Conservation (phyloP, 2,113 vertebrate species). For the Grantiella picta region DNA sequence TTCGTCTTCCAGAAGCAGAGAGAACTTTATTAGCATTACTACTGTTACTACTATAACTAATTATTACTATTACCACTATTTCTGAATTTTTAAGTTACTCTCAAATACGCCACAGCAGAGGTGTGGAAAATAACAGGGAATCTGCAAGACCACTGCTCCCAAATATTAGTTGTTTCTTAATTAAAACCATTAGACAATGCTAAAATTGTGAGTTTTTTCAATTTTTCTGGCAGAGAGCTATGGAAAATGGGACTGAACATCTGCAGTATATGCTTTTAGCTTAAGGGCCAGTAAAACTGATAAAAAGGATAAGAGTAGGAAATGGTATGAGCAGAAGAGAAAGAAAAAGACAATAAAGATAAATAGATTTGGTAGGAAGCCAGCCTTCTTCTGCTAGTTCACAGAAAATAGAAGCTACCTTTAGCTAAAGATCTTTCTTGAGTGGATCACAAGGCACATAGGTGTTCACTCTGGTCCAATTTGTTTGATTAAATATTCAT, state of each 20-base stretch:
- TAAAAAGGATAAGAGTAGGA: neutral
- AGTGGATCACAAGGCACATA: neutral
- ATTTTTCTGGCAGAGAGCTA: neutral
- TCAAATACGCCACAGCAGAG: neutral
- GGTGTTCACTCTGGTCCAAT: neutral
- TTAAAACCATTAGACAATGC: neutral
- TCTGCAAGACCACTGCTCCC: neutral
- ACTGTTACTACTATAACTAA: neutral
- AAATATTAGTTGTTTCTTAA: neutral
- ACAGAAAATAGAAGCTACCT: neutral
- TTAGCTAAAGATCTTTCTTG: neutral
- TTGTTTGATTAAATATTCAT: neutral
- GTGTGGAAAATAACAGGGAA: neutral
- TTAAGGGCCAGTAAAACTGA: neutral
- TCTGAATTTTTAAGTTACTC: neutral
- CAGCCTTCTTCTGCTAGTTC: neutral
- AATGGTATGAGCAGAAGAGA: neutral
- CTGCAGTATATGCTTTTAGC: neutral
- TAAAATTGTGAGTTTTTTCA: neutral
- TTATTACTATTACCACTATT: neutral
- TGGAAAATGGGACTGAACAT: neutral
- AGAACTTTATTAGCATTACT: neutral
- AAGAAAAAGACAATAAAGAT: neutral
- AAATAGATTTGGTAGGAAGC: neutral
- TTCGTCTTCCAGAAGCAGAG: neutral